Evolutionary conservation across 2,797 vertebrate species (phyloP).

Genomic region (Rhynchotus rufescens): DNA sequence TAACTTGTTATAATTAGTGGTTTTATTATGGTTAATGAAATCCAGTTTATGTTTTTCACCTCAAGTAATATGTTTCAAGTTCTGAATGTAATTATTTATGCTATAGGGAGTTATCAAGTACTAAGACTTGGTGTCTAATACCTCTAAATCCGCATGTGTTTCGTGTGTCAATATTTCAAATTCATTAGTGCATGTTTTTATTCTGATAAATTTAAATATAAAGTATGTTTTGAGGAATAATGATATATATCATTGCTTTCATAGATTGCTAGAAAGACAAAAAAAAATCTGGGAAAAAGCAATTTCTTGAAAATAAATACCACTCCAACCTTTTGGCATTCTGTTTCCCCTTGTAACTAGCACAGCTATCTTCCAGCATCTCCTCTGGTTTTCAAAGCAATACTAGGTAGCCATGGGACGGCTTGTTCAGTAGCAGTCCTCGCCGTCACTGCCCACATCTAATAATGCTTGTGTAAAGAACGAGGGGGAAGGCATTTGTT

Average conservation of each 20-base stretch:
- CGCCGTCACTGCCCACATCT: background rate
- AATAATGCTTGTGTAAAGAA: slow-evolving; percentile 7
- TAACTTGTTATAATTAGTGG: background rate
- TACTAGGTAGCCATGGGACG: background rate
- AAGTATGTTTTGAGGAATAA: background rate
- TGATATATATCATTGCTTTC: background rate
- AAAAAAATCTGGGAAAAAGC: background rate
- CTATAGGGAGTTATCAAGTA: background rate
- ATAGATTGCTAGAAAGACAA: background rate
- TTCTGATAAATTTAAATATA: background rate
- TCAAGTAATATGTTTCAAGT: background rate
- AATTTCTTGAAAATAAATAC: background rate
- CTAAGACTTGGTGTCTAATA: background rate
- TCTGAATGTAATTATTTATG: background rate
- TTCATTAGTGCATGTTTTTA: background rate
- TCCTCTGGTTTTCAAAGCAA: background rate
- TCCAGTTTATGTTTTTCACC: background rate
- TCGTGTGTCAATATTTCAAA: background rate
- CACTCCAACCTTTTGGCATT: background rate
- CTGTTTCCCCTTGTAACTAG: background rate
- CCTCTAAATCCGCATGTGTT: background rate
- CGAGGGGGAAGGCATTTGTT: slow-evolving; percentile 14
- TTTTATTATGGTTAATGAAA: background rate
- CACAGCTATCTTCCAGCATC: background rate
- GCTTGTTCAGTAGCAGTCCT: background rate